A percentile compares a stretch with the other conserved stretches of the same genome.
phyloP scores from a whole-genome alignment of 2,113 vertebrate species.

The Naja naja region DNA sequence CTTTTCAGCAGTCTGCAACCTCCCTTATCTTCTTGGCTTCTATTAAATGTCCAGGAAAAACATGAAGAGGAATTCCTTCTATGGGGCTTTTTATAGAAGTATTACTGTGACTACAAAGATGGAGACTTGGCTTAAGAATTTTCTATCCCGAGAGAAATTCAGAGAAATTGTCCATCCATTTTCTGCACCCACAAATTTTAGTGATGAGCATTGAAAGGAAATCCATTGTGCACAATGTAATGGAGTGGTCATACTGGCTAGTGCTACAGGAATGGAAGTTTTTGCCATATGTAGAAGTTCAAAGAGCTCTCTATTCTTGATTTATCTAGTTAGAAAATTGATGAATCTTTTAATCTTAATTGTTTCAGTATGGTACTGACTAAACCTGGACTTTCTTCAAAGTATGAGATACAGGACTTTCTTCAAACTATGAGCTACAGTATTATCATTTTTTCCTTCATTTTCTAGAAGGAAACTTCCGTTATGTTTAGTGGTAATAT shows the following conservation, averaged over 20 bases:
- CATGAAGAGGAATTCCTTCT: not conserved
- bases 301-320: not conserved
- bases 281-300: not conserved
- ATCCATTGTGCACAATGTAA: not conserved
- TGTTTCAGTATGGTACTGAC: not conserved
- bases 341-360: not conserved
- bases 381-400: not conserved
- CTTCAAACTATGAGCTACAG: not conserved
- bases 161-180: not conserved
- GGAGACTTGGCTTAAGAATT: not conserved
- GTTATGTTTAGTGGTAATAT: not conserved
- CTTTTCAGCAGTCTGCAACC: not conserved
- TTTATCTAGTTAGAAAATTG: not conserved
- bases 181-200: not conserved
- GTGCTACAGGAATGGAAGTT: not conserved
- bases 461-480: no score
- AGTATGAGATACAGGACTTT: not conserved
- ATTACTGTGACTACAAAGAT: not conserved
- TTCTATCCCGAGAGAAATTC: not conserved
- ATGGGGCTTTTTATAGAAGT: not conserved
- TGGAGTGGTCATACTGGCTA: not conserved
- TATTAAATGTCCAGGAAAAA: not conserved
- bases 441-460: not conserved
- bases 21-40: not conserved
- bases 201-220: not conserved